Evolutionary conservation across 2,113 vertebrate genomes (phyloP).

Genomic region (Quiscalus mexicanus): DNA sequence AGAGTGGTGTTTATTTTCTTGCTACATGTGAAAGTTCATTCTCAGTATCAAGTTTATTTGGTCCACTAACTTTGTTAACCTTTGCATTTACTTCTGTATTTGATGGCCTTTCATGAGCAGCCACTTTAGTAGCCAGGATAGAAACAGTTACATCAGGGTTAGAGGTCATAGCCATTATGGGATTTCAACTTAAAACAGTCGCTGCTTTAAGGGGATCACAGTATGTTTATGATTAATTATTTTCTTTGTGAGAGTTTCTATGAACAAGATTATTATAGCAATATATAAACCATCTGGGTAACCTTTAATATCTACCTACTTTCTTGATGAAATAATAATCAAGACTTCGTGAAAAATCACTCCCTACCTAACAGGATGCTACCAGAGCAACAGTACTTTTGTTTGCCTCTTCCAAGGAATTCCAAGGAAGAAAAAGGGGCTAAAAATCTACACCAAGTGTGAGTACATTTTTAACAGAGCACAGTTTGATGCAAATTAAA

Average conservation of each 20-base stretch:
- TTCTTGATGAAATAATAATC: slow-evolving; percentile 64
- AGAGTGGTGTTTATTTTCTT: slow-evolving; percentile 81
- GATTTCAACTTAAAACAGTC: slow-evolving; percentile 77
- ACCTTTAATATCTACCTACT: slow-evolving; percentile 56
- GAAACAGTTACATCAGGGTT: slow-evolving; percentile 78
- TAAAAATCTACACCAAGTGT: neutral
- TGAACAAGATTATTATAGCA: slow-evolving; percentile 69
- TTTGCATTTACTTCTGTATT: slow-evolving; percentile 78
- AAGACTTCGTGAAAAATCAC: slow-evolving; percentile 36
- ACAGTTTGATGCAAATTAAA: neutral
- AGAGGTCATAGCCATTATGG: slow-evolving; percentile 78
- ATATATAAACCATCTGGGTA: slow-evolving; percentile 65
- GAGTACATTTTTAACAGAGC: slow-evolving; percentile 17
- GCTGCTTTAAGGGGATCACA: slow-evolving; percentile 65
- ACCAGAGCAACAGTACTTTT: neutral
- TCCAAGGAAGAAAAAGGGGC: neutral
- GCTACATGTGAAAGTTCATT: slow-evolving; percentile 83
- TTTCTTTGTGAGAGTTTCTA: slow-evolving; percentile 72
- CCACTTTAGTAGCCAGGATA: slow-evolving; percentile 68
- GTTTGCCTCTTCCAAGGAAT: neutral
- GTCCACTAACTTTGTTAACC: slow-evolving; percentile 86
- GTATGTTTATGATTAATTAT: slow-evolving; percentile 76
- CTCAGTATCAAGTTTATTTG: slow-evolving; percentile 86
- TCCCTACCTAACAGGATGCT: neutral
- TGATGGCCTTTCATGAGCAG: slow-evolving; percentile 76